A percentile compares a stretch with the other conserved stretches of the same genome.
These are phyloP conservation scores for Polypterus bichir DNA, from an alignment of 2,113 vertebrate genomes.

Conservation along the genomic window DNA sequence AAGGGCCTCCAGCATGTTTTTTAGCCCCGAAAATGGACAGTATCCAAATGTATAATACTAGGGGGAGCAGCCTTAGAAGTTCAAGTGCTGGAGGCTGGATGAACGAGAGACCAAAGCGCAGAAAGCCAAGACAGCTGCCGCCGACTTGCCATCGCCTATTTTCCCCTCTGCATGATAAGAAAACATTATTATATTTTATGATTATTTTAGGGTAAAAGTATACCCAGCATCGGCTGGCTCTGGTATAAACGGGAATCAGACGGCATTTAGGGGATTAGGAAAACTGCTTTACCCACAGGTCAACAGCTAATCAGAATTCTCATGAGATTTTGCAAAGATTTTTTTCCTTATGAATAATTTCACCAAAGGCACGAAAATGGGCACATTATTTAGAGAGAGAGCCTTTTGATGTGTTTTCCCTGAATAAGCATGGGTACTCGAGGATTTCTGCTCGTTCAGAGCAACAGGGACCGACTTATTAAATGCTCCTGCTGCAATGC, in stretches of 20 bases:
- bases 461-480: constrained; percentile 98
- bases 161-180: constrained; percentile 55
- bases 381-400: constrained; percentile 90
- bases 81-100: constrained; percentile 12
- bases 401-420: constrained; percentile 94
- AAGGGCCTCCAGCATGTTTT: constrained; percentile 30
- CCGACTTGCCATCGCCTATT: constrained; percentile 50
- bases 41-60: constrained; percentile 24
- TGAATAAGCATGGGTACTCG: constrained; percentile 85
- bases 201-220: constrained; percentile 61
- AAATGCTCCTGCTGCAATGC: constrained; percentile 98
- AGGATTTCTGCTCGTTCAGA: constrained; percentile 91
- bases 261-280: constrained; percentile 84
- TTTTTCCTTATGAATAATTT: constrained; percentile 95
- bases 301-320: constrained; percentile 97
- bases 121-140: constrained; percentile 44
- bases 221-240: constrained; percentile 58
- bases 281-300: constrained; percentile 88
- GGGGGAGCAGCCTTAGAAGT: constrained; percentile 17
- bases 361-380: constrained; percentile 87
- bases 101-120: constrained; percentile 28
- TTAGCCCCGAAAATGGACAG: constrained; percentile 34
- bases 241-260: constrained; percentile 67
- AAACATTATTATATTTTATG: constrained; percentile 70
- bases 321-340: constrained; percentile 83